Evolutionary conservation across 2,113 vertebrate species (phyloP).

Genomic region (Anarhynchus alexandrinus): DNA sequence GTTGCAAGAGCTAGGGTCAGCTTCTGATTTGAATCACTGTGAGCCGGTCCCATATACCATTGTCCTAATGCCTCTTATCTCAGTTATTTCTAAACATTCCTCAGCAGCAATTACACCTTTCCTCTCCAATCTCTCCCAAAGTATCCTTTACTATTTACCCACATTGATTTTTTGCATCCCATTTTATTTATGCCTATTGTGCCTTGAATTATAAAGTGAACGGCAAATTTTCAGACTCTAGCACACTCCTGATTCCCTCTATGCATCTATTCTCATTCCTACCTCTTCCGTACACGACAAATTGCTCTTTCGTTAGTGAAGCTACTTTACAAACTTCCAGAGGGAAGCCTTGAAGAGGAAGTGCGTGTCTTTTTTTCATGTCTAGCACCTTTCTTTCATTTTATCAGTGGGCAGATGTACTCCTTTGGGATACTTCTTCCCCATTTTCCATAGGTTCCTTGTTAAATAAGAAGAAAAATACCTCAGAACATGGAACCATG

Average conservation of each 20-base stretch:
- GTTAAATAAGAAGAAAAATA: not conserved
- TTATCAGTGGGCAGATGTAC: not conserved
- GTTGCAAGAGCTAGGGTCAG: not conserved
- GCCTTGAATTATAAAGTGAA: conserved; percentile 43
- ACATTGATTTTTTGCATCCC: conserved; percentile 47
- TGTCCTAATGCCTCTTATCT: conserved; percentile 59
- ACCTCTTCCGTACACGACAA: not conserved
- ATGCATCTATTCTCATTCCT: not conserved
- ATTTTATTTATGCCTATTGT: conserved; percentile 42
- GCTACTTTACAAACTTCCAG: not conserved
- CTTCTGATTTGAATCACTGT: not conserved
- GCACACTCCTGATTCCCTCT: not conserved
- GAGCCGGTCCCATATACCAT: not conserved
- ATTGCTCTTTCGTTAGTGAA: not conserved
- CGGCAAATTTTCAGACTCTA: not conserved
- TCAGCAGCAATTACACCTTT: conserved; percentile 52
- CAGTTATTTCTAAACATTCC: conserved; percentile 29
- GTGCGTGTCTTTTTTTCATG: accelerated
- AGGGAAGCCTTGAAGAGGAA: not conserved
- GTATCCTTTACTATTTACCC: conserved; percentile 33
- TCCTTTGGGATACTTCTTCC: not conserved
- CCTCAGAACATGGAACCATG: not conserved
- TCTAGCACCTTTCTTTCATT: not conserved
- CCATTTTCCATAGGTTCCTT: not conserved
- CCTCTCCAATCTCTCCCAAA: conserved; percentile 36